A percentile compares a stretch with the other conserved stretches of the same genome.
These are phyloP conservation scores for Phenacoccus solenopsis DNA, from an alignment of 1,140 invertebrate genomes.

Conservation along the genomic window DNA sequence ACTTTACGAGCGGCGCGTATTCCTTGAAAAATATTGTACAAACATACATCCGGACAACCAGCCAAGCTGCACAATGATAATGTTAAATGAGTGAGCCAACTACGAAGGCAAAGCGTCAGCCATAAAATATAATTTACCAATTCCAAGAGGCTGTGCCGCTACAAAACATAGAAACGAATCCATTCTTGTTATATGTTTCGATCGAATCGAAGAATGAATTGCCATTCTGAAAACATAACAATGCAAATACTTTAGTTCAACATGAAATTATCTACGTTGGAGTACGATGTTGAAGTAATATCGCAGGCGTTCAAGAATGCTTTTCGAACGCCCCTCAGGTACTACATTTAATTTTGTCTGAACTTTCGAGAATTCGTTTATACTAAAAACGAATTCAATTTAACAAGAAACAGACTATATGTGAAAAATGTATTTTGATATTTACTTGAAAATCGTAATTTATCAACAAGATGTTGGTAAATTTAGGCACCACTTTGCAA, in stretches of 20 bases:
- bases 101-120: neutral
- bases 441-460: neutral
- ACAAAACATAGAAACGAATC: slow-evolving; percentile 44
- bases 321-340: neutral
- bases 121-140: slow-evolving; percentile 32
- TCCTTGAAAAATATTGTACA: slow-evolving; percentile 46
- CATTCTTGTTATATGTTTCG: slow-evolving; percentile 39
- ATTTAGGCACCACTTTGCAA: slow-evolving; percentile 28
- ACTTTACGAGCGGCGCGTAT: slow-evolving; percentile 41
- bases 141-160: slow-evolving; percentile 55
- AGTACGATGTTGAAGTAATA: neutral
- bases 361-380: neutral
- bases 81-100: neutral
- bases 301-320: neutral
- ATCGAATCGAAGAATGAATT: slow-evolving; percentile 49
- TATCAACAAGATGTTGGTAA: neutral
- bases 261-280: neutral
- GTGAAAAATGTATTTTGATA: neutral
- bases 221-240: slow-evolving; percentile 40
- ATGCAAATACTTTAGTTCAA: slow-evolving; percentile 13
- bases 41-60: slow-evolving; percentile 50
- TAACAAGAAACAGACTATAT: neutral
- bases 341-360: neutral
- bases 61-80: slow-evolving; percentile 37
- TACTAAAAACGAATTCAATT: neutral